Evolutionary conservation across 2,888 invertebrate genomes (phyloP).

Genomic region (Eudasyphora cyanicolor): DNA sequence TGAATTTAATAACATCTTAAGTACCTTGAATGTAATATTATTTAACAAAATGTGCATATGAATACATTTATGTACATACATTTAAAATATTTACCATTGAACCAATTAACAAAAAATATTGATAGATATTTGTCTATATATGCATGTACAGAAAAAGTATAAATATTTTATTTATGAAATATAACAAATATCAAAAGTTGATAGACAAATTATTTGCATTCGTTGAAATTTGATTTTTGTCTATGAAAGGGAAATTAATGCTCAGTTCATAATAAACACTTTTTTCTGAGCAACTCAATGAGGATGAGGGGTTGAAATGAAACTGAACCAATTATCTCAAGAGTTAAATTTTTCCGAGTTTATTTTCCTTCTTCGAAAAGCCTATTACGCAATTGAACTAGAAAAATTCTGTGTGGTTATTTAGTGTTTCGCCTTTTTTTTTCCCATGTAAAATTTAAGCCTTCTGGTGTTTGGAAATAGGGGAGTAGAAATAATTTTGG

Average conservation of each 20-base stretch:
- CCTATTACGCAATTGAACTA: constrained; percentile 8
- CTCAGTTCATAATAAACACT: not conserved
- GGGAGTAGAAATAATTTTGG: not conserved
- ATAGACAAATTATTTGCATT: not conserved
- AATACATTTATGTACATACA: not conserved
- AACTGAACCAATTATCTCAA: constrained; percentile 3
- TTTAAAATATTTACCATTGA: not conserved
- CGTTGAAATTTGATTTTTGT: not conserved
- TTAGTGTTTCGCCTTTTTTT: too few species aligned
- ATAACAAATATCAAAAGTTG: too few species aligned
- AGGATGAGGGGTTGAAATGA: not conserved
- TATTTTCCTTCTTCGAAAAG: not conserved
- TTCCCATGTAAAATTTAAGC: not conserved
- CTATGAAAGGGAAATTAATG: not conserved
- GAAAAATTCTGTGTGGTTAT: not conserved
- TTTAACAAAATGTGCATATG: not conserved
- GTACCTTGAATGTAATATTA: too few species aligned
- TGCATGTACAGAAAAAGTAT: too few species aligned
- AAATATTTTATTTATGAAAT: too few species aligned
- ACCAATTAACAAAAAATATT: not conserved
- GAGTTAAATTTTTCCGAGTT: not conserved
- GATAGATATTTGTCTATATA: too few species aligned
- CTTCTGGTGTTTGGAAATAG: not conserved
- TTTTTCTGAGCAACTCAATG: not conserved
- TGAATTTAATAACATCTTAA: too few species aligned